Base-by-base conservation (phyloP, 1,140 invertebrate genomes). In the Trichonephila inaurata region DNA sequence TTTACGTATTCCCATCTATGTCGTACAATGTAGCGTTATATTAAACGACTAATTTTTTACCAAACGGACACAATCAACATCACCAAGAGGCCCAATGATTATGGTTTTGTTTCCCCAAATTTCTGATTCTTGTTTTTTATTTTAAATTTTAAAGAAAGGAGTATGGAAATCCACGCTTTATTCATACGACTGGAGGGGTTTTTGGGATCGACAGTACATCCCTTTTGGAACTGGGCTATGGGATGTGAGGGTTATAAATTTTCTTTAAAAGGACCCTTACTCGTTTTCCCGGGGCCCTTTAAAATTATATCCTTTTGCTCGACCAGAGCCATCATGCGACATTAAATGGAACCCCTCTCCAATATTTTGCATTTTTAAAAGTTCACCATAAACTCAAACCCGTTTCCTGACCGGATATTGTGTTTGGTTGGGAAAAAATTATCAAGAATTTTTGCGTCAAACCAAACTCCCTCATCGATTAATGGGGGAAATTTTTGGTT, bases 171-270 rank as follows among this genome's bases (percentile, higher is more conserved):
- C 3, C 86, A 88, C 60, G 86, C 86, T 40, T 10, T 88, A 40
- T 88, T 88, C 86, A 88, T 18, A 88, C 86, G 18, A 24, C n/a
- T 4, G 86, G 86, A 24, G 86, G 64, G 14, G 58, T 88, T 3
- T 10, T 64, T n/a, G n/a, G 1, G 86, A 18, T 6, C 28, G 18
- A 64, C 0, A 28, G 4, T 88, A 88, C 19, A 12, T 66, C 14
- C 40, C 60, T 40, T 19, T n/a, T n/a, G n/a, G n/a, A n/a, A n/a
- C n/a, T n/a, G n/a, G n/a, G n/a, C n/a, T n/a, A n/a, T n/a, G n/a
- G 61, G 86, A 88, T 21, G 28, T 61, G 24, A 88, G 4, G 86
- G 86, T 51, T 28, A 62, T 16, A 24, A 64, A 5, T 10, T 33
- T 33, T 28, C 16, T 88, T 88, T 19, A 60, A 18, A 5, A 88